Evolutionary conservation across 2,797 vertebrate genomes (phyloP), one percentile per base, ranked within the genome.

Genomic region (Periparus ater): DNA sequence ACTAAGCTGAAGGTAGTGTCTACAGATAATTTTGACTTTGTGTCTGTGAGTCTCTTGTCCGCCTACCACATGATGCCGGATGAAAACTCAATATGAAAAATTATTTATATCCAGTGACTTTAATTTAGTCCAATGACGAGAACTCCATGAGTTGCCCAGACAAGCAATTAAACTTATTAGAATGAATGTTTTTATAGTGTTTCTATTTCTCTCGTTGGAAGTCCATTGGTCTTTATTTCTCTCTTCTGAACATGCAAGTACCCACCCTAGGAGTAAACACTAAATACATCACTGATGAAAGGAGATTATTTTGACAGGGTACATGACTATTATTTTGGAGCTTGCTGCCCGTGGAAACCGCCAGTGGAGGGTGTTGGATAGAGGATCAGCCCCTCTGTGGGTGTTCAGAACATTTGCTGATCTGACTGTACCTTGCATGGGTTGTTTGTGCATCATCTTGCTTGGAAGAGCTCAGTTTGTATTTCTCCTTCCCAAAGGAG

Each of bases 151-250:
- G 82, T 85, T 88, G 48, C 79, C 47, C 76, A 91, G 82, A 73
- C n/a, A 95, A 84, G 89, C 85, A 94, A 92, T 96, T 92, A 92
- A 93, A 88, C 82, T 96, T 81, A 89, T 78, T 82, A 88, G 85
- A 94, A 88, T 76, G 25, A 88, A 79, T 90, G 53, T 79, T 93
- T 93, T 93, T 72, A 67, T 93, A 84, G 76, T 73, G 61, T 86
- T 95, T 75, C 63, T 93, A 0, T 93, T 96, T 94, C 73, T 76
- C 82, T 88, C 44, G 8, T 88, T 73, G 79, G 67, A 91, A 95
- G 73, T 81, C 45, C 51, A 17, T 86, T 90, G 58, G 10, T 85
- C 29, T 91, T 88, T 88, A 85, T 95, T 91, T 94, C 55, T 94
- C 68, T 92, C 73, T 75, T 85, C 78, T 32, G 71, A 90, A 21